Evolutionary conservation across 2,888 invertebrate species (phyloP), one percentile per base, ranked within the genome.

Genomic region (Chrysolina americana): DNA sequence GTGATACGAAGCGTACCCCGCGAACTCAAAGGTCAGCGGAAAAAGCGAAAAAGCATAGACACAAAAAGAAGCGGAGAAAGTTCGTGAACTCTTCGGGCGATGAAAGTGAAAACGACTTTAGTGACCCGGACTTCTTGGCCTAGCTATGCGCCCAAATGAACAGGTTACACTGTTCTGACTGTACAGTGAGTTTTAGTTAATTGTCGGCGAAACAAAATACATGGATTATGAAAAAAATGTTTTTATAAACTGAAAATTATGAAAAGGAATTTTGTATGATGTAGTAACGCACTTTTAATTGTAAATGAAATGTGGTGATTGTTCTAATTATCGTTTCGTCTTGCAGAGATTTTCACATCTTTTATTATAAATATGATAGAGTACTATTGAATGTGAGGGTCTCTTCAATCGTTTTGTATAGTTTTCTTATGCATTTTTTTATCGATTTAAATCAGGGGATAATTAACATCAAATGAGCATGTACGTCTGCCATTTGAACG

Each of bases 61-160:
- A 89, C 81, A 89, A 89, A 87, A 92, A 91, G 85, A 91, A 91
- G 84, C 89, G 90, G 78, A 89, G 90, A 87, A 89, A 89, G 84
- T 86, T 90, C 68, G 86, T 89, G 70, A 89, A 90, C 80, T 90
- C 88, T 71, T 88, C 91, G 11, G 91, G 90, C 77, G 91, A 91
- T 76, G 93, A 93, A 78, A 91, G 91, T 87, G 82, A 91, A 81
- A 92, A 92, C 84, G 91, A 93, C 86, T 91, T 88, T 86, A 93
- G 93, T 89, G 93, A 93, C 86, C 89, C 89, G 75, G 89, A 89
- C 84, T 89, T 87, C 79, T 85, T 87, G 86, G 88, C 87, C 85
- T 88, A 88, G 85, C 83, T 82, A 79, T 79, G 79, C 75, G 74
- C 77, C 73, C 74, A 70, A 69, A 68, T 76, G 74, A 77, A 74